These are phyloP conservation scores for Lepilemur ruficaudatus DNA, from an alignment of 2,797 vertebrate genomes.

Conservation along the genomic window DNA sequence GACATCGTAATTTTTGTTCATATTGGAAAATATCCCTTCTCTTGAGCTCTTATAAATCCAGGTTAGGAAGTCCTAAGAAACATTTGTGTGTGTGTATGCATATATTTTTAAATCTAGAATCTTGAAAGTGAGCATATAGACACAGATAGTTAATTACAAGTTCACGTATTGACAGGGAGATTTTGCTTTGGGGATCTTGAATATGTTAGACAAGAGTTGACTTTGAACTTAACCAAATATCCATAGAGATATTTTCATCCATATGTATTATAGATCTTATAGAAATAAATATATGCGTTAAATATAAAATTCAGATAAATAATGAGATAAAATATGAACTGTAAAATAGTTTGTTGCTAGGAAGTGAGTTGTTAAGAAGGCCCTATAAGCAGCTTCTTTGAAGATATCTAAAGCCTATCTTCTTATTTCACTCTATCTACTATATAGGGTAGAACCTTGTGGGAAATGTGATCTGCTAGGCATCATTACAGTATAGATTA, in stretches of 20 bases:
- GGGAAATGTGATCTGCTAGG: not conserved
- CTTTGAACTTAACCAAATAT: conserved; percentile 30
- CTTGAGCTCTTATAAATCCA: not conserved
- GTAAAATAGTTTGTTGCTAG: not conserved
- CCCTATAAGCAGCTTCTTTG: not conserved
- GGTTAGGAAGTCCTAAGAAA: not conserved
- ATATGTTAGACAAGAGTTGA: not conserved
- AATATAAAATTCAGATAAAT: conserved; percentile 31
- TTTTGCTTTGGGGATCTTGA: not conserved
- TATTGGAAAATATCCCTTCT: not conserved
- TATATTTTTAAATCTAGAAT: not conserved
- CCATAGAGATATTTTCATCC: not conserved
- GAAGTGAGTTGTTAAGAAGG: not conserved
- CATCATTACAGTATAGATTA: not conserved
- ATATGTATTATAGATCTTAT: conserved; percentile 23
- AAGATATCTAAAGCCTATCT: not conserved
- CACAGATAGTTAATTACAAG: not conserved
- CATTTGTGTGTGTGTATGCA: not conserved
- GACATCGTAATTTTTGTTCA: not conserved
- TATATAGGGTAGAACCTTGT: not conserved
- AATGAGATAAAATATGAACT: not conserved
- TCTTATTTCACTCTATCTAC: not conserved
- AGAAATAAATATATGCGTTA: not conserved
- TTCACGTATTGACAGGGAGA: not conserved
- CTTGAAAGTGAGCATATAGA: not conserved